These are phyloP conservation scores for Alsophila aescularia DNA, from an alignment of 2,888 invertebrate species.

Conservation along the genomic window DNA sequence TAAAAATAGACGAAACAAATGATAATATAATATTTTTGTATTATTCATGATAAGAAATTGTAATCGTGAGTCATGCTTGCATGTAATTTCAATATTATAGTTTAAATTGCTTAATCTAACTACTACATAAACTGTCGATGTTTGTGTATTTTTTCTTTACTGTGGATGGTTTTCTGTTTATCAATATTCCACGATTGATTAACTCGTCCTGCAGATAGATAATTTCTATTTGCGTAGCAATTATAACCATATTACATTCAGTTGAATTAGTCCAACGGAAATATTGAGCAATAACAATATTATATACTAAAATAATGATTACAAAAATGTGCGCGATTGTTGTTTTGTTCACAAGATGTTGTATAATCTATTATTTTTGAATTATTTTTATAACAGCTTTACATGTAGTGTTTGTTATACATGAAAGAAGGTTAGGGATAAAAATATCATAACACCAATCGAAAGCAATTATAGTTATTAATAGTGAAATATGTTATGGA, in stretches of 20 bases:
- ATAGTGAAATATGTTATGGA: neutral
- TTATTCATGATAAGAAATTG: neutral
- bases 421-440: neutral
- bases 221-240: no score
- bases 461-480: neutral
- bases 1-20: slow-evolving; percentile 6
- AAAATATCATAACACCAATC: slow-evolving; percentile 1
- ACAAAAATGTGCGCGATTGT: neutral
- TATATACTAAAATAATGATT: neutral
- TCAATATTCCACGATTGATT: no score
- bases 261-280: no score
- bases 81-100: neutral
- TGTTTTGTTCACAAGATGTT: slow-evolving; percentile 8
- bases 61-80: no score
- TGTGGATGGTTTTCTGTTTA: neutral
- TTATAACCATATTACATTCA: no score
- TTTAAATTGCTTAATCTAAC: neutral
- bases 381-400: slow-evolving; percentile 12
- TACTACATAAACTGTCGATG: neutral
- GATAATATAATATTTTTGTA: slow-evolving; percentile 18
- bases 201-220: no score
- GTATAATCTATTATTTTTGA: slow-evolving; percentile 2
- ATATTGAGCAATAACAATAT: no score
- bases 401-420: neutral
- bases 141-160: neutral